phyloP scores from a whole-genome alignment of 2,888 invertebrate genomes.

The Lasioglossum vierecki region DNA sequence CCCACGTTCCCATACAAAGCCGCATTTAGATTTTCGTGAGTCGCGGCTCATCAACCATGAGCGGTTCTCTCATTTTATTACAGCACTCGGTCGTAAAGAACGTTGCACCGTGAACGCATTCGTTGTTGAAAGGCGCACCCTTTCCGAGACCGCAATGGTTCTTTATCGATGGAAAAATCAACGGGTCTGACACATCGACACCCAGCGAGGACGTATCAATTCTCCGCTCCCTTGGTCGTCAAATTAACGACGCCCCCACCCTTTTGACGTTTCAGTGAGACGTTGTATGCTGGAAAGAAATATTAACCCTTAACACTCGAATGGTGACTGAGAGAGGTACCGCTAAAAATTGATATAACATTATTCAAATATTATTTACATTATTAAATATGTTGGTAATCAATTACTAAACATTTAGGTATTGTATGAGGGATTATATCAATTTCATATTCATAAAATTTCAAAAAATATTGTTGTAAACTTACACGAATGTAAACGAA shows the following conservation, averaged over 20 bases:
- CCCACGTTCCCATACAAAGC: background rate
- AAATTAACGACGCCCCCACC: conserved; percentile 33
- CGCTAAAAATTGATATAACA: too few species aligned
- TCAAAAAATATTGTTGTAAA: too few species aligned
- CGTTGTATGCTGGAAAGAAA: background rate
- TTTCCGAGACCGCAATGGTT: background rate
- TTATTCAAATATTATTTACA: too few species aligned
- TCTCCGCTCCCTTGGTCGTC: background rate
- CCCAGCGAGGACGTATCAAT: conserved; percentile 2
- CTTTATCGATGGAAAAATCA: conserved; percentile 9
- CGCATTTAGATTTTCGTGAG: background rate
- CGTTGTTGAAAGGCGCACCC: background rate
- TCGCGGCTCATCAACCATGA: background rate
- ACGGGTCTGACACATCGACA: background rate
- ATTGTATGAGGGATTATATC: too few species aligned
- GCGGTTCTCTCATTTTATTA: background rate
- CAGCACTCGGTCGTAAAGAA: background rate
- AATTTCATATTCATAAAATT: too few species aligned
- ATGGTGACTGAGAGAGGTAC: too few species aligned
- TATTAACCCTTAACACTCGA: too few species aligned
- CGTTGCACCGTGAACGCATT: background rate
- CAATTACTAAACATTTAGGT: too few species aligned
- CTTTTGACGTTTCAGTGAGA: background rate
- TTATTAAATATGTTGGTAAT: too few species aligned
- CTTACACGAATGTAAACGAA: too few species aligned